phyloP scores from a whole-genome alignment of 2,113 vertebrate species.

The Phycodurus eques region DNA sequence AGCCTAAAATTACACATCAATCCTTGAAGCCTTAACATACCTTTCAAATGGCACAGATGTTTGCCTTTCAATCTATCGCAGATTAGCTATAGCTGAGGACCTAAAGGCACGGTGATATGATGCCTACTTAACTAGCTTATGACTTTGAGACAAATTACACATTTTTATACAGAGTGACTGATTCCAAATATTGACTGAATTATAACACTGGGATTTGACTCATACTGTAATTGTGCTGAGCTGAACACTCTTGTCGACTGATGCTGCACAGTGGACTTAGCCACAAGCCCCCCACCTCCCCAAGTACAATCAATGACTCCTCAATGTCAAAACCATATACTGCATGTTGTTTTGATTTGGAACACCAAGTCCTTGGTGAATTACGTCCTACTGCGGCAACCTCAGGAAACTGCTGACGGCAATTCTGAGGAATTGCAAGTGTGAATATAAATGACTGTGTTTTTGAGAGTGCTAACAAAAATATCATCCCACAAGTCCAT shows the following conservation, averaged over 20 bases:
- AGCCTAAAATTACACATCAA: slow-evolving; percentile 9
- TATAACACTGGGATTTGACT: slow-evolving; percentile 58
- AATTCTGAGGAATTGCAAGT: slow-evolving; percentile 62
- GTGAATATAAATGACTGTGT: slow-evolving; percentile 70
- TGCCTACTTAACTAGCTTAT: slow-evolving; percentile 14
- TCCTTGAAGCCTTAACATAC: neutral
- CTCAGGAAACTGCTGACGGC: slow-evolving; percentile 50
- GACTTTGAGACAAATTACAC: slow-evolving; percentile 42
- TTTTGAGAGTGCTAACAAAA: slow-evolving; percentile 65
- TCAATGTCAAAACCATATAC: slow-evolving; percentile 56
- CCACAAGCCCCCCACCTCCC: slow-evolving; percentile 27
- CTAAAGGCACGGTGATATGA: slow-evolving; percentile 24
- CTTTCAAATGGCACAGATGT: slow-evolving; percentile 3
- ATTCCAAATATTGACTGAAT: slow-evolving; percentile 41
- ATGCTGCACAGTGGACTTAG: slow-evolving; percentile 50
- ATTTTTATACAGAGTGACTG: slow-evolving; percentile 31
- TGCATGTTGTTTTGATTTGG: slow-evolving; percentile 59
- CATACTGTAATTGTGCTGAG: slow-evolving; percentile 51
- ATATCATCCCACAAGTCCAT: slow-evolving; percentile 66
- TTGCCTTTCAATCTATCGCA: slow-evolving; percentile 22
- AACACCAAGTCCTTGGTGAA: slow-evolving; percentile 58
- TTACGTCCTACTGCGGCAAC: slow-evolving; percentile 40
- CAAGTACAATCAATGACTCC: slow-evolving; percentile 40
- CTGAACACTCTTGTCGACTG: slow-evolving; percentile 46
- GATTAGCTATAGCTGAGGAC: slow-evolving; percentile 22